These are phyloP conservation scores for Drosophila nigrodunni DNA, from an alignment of 1,140 invertebrate genomes.

Conservation along the genomic window DNA sequence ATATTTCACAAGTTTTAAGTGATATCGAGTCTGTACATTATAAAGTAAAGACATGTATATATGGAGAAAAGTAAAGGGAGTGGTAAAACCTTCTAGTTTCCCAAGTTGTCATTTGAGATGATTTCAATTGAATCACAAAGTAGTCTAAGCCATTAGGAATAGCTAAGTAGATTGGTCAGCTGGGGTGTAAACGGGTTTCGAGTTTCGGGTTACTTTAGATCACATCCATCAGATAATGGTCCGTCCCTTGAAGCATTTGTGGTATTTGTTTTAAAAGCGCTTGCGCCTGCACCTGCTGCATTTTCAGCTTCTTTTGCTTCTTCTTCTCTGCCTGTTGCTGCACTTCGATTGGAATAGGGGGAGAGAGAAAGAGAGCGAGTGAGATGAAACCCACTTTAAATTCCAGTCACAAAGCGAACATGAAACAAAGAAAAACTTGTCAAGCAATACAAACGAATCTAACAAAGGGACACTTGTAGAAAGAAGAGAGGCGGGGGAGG, in stretches of 20 bases:
- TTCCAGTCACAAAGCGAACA: slow-evolving; percentile 65
- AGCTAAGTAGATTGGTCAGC: slow-evolving; percentile 58
- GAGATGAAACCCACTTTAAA: slow-evolving; percentile 54
- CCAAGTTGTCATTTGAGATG: background rate
- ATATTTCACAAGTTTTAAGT: background rate
- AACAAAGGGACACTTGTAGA: slow-evolving; percentile 62
- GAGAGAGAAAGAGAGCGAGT: background rate
- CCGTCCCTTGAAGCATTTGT: slow-evolving; percentile 52
- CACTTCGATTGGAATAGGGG: background rate
- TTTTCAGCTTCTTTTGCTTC: background rate
- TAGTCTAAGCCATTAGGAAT: slow-evolving; percentile 43
- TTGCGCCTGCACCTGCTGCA: slow-evolving; percentile 66
- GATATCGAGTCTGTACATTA: no score
- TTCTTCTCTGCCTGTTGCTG: slow-evolving; percentile 22
- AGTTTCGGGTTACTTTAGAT: slow-evolving; percentile 38
- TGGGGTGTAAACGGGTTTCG: slow-evolving; percentile 53
- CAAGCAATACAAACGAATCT: slow-evolving; percentile 60
- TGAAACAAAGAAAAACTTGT: slow-evolving; percentile 66
- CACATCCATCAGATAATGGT: slow-evolving; percentile 29
- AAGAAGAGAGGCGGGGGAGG: background rate
- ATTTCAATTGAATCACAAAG: slow-evolving; percentile 21
- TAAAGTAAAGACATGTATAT: no score
- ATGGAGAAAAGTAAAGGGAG: background rate
- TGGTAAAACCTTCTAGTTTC: background rate
- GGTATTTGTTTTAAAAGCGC: slow-evolving; percentile 73